phyloP scores from a whole-genome alignment of 2,797 vertebrate genomes.

The Harpagifer antarcticus region DNA sequence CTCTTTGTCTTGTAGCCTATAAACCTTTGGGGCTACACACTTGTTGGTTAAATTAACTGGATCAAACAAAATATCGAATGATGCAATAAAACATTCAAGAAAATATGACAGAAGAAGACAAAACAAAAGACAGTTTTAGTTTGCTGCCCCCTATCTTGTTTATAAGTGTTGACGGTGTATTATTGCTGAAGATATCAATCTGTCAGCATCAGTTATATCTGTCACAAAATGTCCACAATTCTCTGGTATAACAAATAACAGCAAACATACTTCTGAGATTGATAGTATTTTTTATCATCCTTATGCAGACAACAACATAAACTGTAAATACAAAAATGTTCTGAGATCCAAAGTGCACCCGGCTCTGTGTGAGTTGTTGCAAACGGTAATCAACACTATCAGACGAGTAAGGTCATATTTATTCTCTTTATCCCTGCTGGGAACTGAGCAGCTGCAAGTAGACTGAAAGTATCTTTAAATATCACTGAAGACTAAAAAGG shows the following conservation, averaged over 20 bases:
- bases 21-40: background rate
- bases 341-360: background rate
- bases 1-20: slow-evolving; percentile 1
- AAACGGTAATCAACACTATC: slow-evolving; percentile 5
- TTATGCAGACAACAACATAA: slow-evolving; percentile 1
- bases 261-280: slow-evolving; percentile 7
- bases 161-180: slow-evolving; percentile 32
- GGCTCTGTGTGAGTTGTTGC: background rate
- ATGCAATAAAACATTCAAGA: background rate
- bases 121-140: background rate
- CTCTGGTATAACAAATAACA: slow-evolving; percentile 26
- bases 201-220: slow-evolving; percentile 37
- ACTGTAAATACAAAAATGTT: background rate
- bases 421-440: slow-evolving; percentile 8
- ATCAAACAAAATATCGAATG: background rate
- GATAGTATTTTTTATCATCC: slow-evolving; percentile 4
- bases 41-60: background rate
- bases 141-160: slow-evolving; percentile 25
- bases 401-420: slow-evolving; percentile 8
- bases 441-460: background rate
- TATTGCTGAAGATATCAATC: slow-evolving; percentile 31
- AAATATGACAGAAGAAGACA: background rate
- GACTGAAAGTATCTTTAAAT: slow-evolving; percentile 2
- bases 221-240: slow-evolving; percentile 14
- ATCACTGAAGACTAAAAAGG: background rate